A percentile compares a stretch with the other conserved stretches of the same genome.
These are phyloP conservation scores for Danio rerio DNA, from an alignment of 2,113 vertebrate genomes.

Conservation along the genomic window GRCz12tu NC_133186.1:23127501-23128000, in stretches of 20 bases:
- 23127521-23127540: too few relatives aligned
- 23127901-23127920: not conserved
- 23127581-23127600: too few relatives aligned
- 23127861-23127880: not conserved
- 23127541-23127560: too few relatives aligned
- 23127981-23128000: too few relatives aligned
- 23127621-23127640: too few relatives aligned
- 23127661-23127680: too few relatives aligned
- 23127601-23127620: too few relatives aligned
- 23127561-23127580: too few relatives aligned
- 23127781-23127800: not conserved
- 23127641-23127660: too few relatives aligned
- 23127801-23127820: not conserved
- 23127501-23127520: too few relatives aligned
- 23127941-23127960: not conserved
- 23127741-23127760: conserved; percentile 14
- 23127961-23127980: not conserved
- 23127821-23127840: conserved; percentile 12
- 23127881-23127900: not conserved
- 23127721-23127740: not conserved
- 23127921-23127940: not conserved
- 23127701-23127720: not conserved
- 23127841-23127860: not conserved
- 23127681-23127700: not conserved
- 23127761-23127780: not conserved